Evolutionary conservation across 2,113 vertebrate genomes (phyloP), one percentile per base, ranked within the genome.

Genomic region (Parotia lawesii): DNA sequence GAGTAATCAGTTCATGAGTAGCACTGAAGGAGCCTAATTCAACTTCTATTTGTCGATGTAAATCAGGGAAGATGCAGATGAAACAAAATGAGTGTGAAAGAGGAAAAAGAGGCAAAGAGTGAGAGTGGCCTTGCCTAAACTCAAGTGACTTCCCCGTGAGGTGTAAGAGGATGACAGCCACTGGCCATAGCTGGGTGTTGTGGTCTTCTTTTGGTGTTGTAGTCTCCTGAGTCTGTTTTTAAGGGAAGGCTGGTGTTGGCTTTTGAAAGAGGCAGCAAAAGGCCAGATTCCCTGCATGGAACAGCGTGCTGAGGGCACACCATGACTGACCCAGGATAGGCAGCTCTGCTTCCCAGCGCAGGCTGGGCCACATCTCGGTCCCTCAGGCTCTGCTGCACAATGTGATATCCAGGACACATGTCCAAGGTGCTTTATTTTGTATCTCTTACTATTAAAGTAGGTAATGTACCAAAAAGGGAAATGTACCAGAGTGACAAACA

Each of bases 211-310:
- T 24, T 7, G 8, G 7, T 54, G 12, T 20, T 69, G 84, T 57
- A 57, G 40, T 74, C 71, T 96, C 89, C 82, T 93, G 93, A 88
- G 71, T 78, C 21, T 70, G 64, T 72, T 74, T 88, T 56, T 65
- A 86, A 83, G 60, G 90, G 75, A 37, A 75, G 25, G 10, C 72
- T 48, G 35, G 47, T 65, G 42, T 56, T 96, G 74, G 56, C 88
- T 94, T 95, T 76, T 57, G 84, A 45, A 95, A 90, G 25, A 53
- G 35, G 57, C 84, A 74, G 40, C 25, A 75, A 77, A 82, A 85
- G 35, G 85, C 78, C 77, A 12, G 90, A 70, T 75, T 93, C 28
- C 67, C 87, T 90, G 51, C 29, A 45, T 80, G 57, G 86, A 66
- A 9, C 60, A 85, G 50, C 14, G 29, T 45, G 40, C 82, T 31